Evolutionary conservation across 2,113 vertebrate species (phyloP), one percentile per base, ranked within the genome.

Genomic region (Solea solea): DNA sequence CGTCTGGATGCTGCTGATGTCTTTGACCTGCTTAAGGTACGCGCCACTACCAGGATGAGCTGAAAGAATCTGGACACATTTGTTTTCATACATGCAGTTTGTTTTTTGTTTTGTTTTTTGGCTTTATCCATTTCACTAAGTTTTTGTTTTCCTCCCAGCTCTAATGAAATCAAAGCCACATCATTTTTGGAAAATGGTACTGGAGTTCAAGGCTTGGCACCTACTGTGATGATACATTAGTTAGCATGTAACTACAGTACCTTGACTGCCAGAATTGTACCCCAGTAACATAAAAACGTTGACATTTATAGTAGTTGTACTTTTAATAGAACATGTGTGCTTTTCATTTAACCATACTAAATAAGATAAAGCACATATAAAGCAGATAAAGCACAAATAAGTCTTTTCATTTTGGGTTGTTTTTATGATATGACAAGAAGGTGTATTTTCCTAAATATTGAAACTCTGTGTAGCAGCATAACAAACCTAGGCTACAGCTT

Each of bases 21-120:
- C 85, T 98, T 98, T 1, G 97, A 99, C 81, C 95, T 97, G 62
- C 96, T 99, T 51, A 99, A 99, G 97, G 97, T 99, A 89, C 5
- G 0, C 14, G 8, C 4, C 16, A 2, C 14, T 15, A 13, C 1
- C 3, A 42, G 8, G 25, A 59, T 34, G 25, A 13, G 54, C 4
- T 21, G 6, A 16, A 63, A 62, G 8, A 39, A 15, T 40, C 3
- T 1, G 1, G 27, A 25, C 12, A 16, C 8, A 9, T 34, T 16
- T 15, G 49, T 40, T 70, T 54, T 8, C 34, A 15, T 46, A n/a
- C 10, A 1, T 1, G 53, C 44, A 6, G 9, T 11, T 57, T 7
- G 1, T 39, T 21, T 40, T 7, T 21, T 21, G 21, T 6, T 11
- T 57, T 7, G 1, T 39, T 21, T 40, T 7, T 21, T 21, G 21